phyloP scores from a whole-genome alignment of 2,888 invertebrate genomes.

The Abscondita cerata region DNA sequence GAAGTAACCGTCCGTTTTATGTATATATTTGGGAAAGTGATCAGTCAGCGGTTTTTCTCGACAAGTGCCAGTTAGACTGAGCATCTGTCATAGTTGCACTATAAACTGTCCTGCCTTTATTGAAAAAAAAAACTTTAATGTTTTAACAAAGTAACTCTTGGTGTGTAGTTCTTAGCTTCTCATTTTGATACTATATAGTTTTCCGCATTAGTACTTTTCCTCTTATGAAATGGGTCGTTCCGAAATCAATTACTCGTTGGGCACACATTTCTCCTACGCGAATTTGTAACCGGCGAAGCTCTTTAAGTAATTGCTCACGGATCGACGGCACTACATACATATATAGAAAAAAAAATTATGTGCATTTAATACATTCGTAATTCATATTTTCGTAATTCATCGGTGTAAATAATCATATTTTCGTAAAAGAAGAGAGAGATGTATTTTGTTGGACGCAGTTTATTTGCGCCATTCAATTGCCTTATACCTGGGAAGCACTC shows the following conservation, averaged over 20 bases:
- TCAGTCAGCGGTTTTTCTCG: slow-evolving; percentile 48
- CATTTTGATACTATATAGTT: slow-evolving; percentile 58
- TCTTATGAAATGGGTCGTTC: slow-evolving; percentile 18
- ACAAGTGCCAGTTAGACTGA: slow-evolving; percentile 48
- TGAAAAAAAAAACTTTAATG: slow-evolving; percentile 29
- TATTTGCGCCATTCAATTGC: slow-evolving; percentile 54
- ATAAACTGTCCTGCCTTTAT: slow-evolving; percentile 57
- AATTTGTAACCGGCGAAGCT: too few relatives aligned
- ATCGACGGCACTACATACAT: slow-evolving; percentile 20
- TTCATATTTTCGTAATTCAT: slow-evolving; percentile 49
- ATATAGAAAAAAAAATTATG: slow-evolving; percentile 28
- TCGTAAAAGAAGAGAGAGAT: slow-evolving; percentile 57
- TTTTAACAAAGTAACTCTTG: slow-evolving; percentile 47
- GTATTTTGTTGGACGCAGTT: slow-evolving; percentile 54
- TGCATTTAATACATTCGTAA: slow-evolving; percentile 44
- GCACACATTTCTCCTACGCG: too few relatives aligned
- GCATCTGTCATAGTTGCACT: slow-evolving; percentile 52
- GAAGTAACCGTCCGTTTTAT: slow-evolving; percentile 54
- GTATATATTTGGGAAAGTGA: slow-evolving; percentile 43
- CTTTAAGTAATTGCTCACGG: too few relatives aligned
- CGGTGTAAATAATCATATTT: slow-evolving; percentile 57
- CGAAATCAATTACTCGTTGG: too few relatives aligned
- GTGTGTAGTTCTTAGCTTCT: slow-evolving; percentile 57
- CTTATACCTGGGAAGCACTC: slow-evolving; percentile 52
- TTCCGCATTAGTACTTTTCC: slow-evolving; percentile 47